phyloP scores from a whole-genome alignment of 2,888 invertebrate genomes.

The Dryobota labecula region DNA sequence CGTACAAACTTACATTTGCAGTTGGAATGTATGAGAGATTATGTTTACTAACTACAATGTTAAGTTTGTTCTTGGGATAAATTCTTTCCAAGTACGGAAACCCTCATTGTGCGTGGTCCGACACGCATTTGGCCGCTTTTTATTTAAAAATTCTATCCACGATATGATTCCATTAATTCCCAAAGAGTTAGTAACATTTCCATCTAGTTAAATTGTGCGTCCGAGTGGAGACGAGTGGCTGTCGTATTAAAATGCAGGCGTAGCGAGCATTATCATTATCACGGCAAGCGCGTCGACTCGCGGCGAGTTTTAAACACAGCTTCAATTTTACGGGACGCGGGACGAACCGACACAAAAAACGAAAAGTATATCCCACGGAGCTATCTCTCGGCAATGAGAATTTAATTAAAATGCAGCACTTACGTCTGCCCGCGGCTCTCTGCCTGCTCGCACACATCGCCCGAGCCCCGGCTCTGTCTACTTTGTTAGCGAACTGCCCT shows the following conservation, averaged over 20 bases:
- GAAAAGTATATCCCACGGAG: conserved; percentile 65
- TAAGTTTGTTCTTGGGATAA: no score
- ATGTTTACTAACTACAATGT: no score
- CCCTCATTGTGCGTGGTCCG: no score
- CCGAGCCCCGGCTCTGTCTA: conserved; percentile 28
- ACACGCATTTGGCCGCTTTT: no score
- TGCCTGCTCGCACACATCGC: conserved; percentile 52
- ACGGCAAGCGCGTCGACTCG: conserved; percentile 66
- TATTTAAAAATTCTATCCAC: no score
- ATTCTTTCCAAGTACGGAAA: no score
- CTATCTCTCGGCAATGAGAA: conserved; percentile 75
- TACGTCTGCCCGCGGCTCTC: conserved; percentile 66
- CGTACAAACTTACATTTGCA: no score
- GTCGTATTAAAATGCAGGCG: conserved; percentile 73
- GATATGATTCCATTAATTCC: not conserved
- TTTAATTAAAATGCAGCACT: conserved; percentile 84
- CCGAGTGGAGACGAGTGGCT: conserved; percentile 61
- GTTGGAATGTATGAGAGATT: no score
- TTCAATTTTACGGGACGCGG: conserved; percentile 73
- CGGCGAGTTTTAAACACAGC: conserved; percentile 69
- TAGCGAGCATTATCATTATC: conserved; percentile 73
- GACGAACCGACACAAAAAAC: conserved; percentile 71
- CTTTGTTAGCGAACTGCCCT: conserved; percentile 54
- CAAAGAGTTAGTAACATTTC: conserved; percentile 44
- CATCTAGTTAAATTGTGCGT: conserved; percentile 55